Percentiles rank a stretch among this genome's conserved stretches.
These are phyloP conservation scores for Cairina moschata DNA, from an alignment of 2,113 vertebrate species.

Conservation along the genomic window DNA sequence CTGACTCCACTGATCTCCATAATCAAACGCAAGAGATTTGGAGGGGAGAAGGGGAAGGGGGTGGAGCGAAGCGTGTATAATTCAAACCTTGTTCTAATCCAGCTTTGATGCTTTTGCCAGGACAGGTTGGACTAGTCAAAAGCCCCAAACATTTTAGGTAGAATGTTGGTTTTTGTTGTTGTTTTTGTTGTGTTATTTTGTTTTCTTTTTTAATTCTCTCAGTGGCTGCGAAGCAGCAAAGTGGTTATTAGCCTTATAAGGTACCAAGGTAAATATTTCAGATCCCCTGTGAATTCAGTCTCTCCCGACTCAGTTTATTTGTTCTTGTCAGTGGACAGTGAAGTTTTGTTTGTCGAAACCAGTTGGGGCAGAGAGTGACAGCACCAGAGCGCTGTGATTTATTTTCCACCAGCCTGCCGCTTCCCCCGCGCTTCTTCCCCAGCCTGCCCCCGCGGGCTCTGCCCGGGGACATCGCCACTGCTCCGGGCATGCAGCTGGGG, in stretches of 20 bases:
- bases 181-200: background rate
- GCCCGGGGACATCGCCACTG: background rate
- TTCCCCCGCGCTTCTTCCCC: background rate
- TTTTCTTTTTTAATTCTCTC: background rate
- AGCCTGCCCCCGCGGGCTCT: background rate
- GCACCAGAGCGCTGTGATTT: conserved; percentile 38
- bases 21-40: conserved; percentile 57
- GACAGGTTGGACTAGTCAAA: conserved; percentile 67
- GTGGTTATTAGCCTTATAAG: conserved; percentile 55
- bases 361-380: conserved; percentile 47
- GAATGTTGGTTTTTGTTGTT: background rate
- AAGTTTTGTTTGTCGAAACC: conserved; percentile 55
- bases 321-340: conserved; percentile 55
- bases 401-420: conserved; percentile 24
- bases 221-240: conserved; percentile 35
- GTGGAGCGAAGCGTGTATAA: background rate
- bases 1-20: conserved; percentile 43
- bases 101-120: conserved; percentile 69
- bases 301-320: conserved; percentile 60
- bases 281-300: conserved; percentile 46
- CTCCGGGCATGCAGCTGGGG: background rate
- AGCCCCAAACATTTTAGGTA: conserved; percentile 46
- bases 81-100: conserved; percentile 67
- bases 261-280: conserved; percentile 65
- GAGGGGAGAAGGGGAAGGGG: background rate